phyloP scores from a whole-genome alignment of 2,797 vertebrate species.

The Ptychadena robeensis region DNA sequence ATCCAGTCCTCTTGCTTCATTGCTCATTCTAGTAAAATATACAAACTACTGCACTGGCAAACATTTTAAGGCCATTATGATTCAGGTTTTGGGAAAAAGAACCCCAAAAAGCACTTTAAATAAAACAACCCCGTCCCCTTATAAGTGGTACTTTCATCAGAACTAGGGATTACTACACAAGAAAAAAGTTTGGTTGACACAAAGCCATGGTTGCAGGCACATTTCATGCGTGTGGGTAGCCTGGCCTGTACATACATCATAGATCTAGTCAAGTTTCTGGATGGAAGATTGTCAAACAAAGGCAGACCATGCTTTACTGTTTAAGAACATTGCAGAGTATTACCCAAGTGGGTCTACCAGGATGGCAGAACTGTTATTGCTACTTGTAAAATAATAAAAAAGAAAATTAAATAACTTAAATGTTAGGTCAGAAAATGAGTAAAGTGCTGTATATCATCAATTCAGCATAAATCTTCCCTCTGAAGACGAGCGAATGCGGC shows the following conservation, averaged over 20 bases:
- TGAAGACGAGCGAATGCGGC: neutral
- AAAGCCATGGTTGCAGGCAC: neutral
- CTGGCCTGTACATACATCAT: neutral
- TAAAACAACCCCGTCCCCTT: too few species aligned
- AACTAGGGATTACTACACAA: neutral
- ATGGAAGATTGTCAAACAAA: slow-evolving; percentile 43
- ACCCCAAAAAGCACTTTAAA: too few species aligned
- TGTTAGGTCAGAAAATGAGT: neutral
- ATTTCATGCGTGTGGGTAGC: neutral
- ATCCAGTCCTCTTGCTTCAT: neutral
- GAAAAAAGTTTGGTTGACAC: neutral
- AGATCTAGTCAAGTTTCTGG: neutral
- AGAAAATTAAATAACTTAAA: neutral
- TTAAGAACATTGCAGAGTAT: neutral
- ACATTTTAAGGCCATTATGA: neutral
- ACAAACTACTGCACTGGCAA: neutral
- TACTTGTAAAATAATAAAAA: neutral
- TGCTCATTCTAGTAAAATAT: neutral
- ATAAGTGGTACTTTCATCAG: neutral
- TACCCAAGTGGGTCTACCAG: neutral
- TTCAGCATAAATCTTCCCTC: neutral
- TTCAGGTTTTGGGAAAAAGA: neutral
- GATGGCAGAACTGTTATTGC: neutral
- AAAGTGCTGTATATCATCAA: neutral
- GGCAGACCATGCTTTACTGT: neutral